Percentiles rank a stretch among this genome's conserved stretches.
Conservation (phyloP, 1,140 invertebrate species). For the Heliconius eleuchia region DNA sequence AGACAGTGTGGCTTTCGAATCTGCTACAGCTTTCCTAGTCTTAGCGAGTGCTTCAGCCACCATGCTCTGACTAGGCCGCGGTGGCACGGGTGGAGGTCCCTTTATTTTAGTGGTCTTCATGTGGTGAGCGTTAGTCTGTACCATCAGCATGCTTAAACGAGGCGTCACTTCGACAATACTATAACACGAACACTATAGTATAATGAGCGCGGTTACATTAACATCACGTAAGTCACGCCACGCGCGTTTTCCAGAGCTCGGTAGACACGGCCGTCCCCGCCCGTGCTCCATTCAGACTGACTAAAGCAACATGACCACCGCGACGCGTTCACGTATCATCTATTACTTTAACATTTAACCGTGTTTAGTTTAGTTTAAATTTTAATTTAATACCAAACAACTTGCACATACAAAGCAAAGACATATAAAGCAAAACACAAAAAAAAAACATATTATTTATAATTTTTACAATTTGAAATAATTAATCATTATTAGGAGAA, state of each 20-base stretch:
- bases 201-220: slow-evolving; percentile 67
- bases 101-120: slow-evolving; percentile 75
- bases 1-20: slow-evolving; percentile 79
- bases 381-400: neutral
- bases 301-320: slow-evolving; percentile 34
- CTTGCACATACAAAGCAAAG: too few species aligned
- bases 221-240: slow-evolving; percentile 61
- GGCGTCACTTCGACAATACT: slow-evolving; percentile 75
- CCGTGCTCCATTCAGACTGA: slow-evolving; percentile 60
- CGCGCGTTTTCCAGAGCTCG: slow-evolving; percentile 52
- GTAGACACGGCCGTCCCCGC: slow-evolving; percentile 45
- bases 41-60: slow-evolving; percentile 87
- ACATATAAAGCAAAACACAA: too few species aligned
- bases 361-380: too few species aligned
- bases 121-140: slow-evolving; percentile 73
- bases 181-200: slow-evolving; percentile 75
- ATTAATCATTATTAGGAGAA: too few species aligned
- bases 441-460: too few species aligned
- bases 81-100: slow-evolving; percentile 88
- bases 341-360: too few species aligned
- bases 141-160: slow-evolving; percentile 74
- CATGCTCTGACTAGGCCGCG: slow-evolving; percentile 85
- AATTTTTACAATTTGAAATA: too few species aligned
- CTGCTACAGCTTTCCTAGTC: slow-evolving; percentile 79
- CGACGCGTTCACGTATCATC: slow-evolving; percentile 18